Base-by-base conservation (phyloP, 1,140 invertebrate species). In the Patella vulgata region DNA sequence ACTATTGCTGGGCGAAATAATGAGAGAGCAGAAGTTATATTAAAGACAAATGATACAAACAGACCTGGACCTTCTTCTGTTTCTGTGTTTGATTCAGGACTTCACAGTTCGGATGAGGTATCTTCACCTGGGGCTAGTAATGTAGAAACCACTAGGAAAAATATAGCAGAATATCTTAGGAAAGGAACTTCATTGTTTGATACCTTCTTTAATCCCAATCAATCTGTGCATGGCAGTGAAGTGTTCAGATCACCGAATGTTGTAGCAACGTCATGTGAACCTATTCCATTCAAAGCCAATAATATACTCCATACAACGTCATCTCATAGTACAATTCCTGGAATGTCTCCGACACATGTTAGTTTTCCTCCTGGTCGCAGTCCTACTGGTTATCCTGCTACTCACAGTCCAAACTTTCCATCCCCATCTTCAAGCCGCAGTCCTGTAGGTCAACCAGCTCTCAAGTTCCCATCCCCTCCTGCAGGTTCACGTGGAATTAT, bases 1-100 rank as follows among this genome's bases (percentile, higher is more conserved):
- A 91, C 93, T 73, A 88, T 96, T 83, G 93, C 91, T 70, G 87
- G 89, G 55, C 86, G 88, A 55, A 90, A 88, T 81, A 88, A 90
- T 76, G 85, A 86, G 70, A 85, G 89, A 57, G 91, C 92, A 81
- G 91, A 94, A 83, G 89, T 94, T 66, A 88, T 93, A 67, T 86
- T 93, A 74, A 86, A 85, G 78, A 75, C 85, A 71, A 51, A 85
- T 52, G 63, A 57, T 21, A 39, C 75, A 71, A 48, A 80, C 39
- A 69, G 79, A 50, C 73, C 82, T 48, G 39, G 52, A 21, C 54
- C 66, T 17, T 53, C 65, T 11, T 59, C 66, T 28, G 69, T 74
- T 54, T 72, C 66, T 43, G 68, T 70, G 59, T 65, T 67, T 66
- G 73, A 72, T 43, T 46, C 70, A 48, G 66, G 66, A 42, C 53